phyloP scores from a whole-genome alignment of 2,888 invertebrate genomes.

The Ornithoptera alexandrae region DNA sequence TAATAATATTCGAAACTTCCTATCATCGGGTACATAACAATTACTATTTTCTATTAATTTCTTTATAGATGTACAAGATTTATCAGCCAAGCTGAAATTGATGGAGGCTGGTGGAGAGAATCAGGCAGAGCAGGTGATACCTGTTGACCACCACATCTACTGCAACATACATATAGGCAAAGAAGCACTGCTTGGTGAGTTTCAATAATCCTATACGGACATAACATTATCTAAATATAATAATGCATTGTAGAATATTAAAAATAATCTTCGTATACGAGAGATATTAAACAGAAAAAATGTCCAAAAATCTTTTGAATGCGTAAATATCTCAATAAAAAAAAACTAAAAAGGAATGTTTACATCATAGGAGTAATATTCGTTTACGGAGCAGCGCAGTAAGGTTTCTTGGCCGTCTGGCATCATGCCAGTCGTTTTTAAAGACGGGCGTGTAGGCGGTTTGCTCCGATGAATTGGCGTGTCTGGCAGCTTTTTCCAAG shows the following conservation, averaged over 20 bases:
- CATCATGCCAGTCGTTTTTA: slow-evolving; percentile 61
- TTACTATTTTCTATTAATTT: not conserved
- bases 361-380: slow-evolving; percentile 50
- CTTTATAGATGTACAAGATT: slow-evolving; percentile 83
- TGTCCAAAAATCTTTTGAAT: slow-evolving; percentile 2
- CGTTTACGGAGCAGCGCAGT: slow-evolving; percentile 44
- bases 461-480: slow-evolving; percentile 39
- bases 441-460: slow-evolving; percentile 55
- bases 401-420: slow-evolving; percentile 53
- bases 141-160: slow-evolving; percentile 71
- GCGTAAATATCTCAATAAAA: slow-evolving; percentile 28
- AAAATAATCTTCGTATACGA: slow-evolving; percentile 4
- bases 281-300: slow-evolving; percentile 19
- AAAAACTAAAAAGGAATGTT: slow-evolving; percentile 55
- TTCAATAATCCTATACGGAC: not conserved
- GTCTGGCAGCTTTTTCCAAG: slow-evolving; percentile 37
- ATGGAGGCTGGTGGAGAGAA: slow-evolving; percentile 78
- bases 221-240: no score
- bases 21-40: no score
- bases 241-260: no score
- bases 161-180: slow-evolving; percentile 73
- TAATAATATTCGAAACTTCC: no score
- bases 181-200: slow-evolving; percentile 64
- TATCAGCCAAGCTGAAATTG: slow-evolving; percentile 84
- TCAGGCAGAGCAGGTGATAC: slow-evolving; percentile 57